These are phyloP conservation scores for Sanderia malayensis DNA, from an alignment of 30 jellyfish, hydroid and myxozoan species.

Conservation along the genomic window DNA sequence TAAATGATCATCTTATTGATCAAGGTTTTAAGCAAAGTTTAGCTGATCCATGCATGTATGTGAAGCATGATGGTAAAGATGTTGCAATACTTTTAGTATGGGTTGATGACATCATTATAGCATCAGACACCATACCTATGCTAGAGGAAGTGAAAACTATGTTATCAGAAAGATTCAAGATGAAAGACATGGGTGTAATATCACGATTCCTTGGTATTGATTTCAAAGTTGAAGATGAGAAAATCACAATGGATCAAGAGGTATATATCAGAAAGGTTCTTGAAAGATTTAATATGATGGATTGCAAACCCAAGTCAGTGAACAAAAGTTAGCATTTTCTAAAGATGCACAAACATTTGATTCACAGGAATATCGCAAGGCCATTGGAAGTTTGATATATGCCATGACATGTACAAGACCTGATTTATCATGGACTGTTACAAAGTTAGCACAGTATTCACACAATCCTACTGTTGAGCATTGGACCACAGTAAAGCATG, in stretches of 20 bases:
- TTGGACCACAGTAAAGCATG: no score
- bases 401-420: no score
- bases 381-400: no score
- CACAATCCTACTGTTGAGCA: no score
- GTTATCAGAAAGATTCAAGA: background rate
- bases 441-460: no score
- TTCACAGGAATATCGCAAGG: no score
- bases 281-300: no score
- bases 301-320: no score
- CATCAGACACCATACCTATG: no score
- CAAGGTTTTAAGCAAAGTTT: background rate
- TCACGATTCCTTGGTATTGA: background rate
- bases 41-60: constrained; percentile 1
- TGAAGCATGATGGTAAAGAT: background rate
- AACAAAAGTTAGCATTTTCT: no score
- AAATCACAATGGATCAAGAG: background rate
- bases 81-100: background rate
- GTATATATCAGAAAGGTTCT: background rate
- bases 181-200: background rate
- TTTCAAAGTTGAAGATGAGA: background rate
- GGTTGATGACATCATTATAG: constrained; percentile 9
- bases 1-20: background rate
- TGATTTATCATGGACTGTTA: no score
- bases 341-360: no score
- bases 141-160: background rate